Percentiles rank a stretch among this genome's conserved stretches.
These are phyloP conservation scores for Leguminivora glycinivorella DNA, from an alignment of 1,140 invertebrate genomes.

Conservation along the genomic window DNA sequence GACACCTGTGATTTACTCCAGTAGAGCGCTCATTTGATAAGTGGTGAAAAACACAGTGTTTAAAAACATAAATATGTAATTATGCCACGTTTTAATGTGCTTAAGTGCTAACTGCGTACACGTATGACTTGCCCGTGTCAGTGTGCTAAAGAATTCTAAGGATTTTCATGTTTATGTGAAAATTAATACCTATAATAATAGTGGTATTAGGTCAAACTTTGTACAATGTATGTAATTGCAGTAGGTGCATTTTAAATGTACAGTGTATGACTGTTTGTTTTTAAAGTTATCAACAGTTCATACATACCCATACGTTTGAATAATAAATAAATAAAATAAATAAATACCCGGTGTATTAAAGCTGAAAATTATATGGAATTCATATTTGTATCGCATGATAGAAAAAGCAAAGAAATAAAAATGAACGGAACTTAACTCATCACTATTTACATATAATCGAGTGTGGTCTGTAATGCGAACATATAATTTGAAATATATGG, in stretches of 20 bases:
- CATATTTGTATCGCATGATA: too few species aligned
- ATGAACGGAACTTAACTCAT: too few species aligned
- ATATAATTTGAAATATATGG: too few species aligned
- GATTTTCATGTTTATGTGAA: constrained; percentile 1
- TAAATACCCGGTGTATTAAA: too few species aligned
- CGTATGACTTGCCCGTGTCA: not conserved
- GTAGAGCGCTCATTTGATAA: not conserved
- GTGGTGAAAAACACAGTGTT: not conserved
- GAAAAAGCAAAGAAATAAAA: too few species aligned
- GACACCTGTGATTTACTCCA: not conserved
- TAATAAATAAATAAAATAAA: too few species aligned
- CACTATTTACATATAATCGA: too few species aligned
- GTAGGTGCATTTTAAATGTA: not conserved
- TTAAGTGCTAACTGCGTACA: not conserved
- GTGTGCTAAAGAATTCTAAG: constrained; percentile 1
- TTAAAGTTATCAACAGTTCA: too few species aligned
- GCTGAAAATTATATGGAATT: too few species aligned
- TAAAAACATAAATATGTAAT: constrained; percentile 8
- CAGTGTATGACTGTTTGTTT: too few species aligned
- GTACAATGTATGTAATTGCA: not conserved
- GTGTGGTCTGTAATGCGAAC: too few species aligned
- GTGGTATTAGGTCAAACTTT: not conserved
- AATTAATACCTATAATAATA: not conserved
- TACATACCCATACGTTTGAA: too few species aligned
- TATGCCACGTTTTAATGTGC: constrained; percentile 10